Percentiles rank a stretch among this genome's conserved stretches.
Evolutionary conservation across 2,888 invertebrate species (phyloP).

Genomic region (Phasia obesa): DNA sequence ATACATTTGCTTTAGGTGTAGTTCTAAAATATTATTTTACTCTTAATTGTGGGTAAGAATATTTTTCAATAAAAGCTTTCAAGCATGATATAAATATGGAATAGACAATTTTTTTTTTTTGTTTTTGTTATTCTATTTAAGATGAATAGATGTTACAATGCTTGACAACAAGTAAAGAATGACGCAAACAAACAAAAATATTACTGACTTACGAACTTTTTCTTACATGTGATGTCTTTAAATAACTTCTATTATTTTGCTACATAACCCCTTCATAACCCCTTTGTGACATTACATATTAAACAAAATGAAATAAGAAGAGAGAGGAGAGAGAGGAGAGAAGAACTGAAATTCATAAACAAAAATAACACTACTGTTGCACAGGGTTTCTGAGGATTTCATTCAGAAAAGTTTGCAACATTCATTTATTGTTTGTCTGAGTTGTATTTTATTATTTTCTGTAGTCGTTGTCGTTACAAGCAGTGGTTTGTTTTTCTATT

Average conservation of each 20-base stretch:
- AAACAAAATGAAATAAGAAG: not conserved
- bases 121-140: slow-evolving; percentile 13
- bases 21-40: too few species aligned
- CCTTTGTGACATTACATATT: not conserved
- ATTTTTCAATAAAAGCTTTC: not conserved
- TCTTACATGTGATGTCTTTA: slow-evolving; percentile 19
- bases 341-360: slow-evolving; percentile 4
- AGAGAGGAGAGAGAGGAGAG: not conserved
- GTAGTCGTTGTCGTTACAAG: slow-evolving; percentile 33
- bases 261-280: not conserved
- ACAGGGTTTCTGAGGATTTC: slow-evolving; percentile 51
- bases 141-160: not conserved
- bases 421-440: slow-evolving; percentile 56
- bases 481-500: not conserved
- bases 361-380: slow-evolving; percentile 44
- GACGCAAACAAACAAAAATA: not conserved
- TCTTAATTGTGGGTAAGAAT: too few species aligned
- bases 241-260: not conserved
- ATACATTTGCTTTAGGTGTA: too few species aligned
- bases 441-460: slow-evolving; percentile 56
- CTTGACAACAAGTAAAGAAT: slow-evolving; percentile 13
- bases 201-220: slow-evolving; percentile 42
- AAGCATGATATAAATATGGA: not conserved
- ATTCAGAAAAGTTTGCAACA: slow-evolving; percentile 60
- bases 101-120: slow-evolving; percentile 1